phyloP scores from a whole-genome alignment of 2,888 invertebrate species.

The Abrostola tripartita region DNA sequence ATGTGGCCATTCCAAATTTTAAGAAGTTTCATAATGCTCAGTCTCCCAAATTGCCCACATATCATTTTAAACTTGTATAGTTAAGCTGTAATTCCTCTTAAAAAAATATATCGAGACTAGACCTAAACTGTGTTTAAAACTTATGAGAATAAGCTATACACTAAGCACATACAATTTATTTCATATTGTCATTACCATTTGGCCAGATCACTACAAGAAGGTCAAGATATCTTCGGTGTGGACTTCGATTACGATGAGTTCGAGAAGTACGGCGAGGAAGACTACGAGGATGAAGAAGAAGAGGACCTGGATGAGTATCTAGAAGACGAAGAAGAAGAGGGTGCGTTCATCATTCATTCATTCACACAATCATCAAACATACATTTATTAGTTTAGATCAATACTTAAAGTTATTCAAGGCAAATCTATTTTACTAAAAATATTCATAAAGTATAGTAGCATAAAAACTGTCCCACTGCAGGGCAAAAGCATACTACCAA shows the following conservation, averaged over 20 bases:
- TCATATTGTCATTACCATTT: neutral
- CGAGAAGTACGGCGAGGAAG: slow-evolving; percentile 95
- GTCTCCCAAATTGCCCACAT: no score
- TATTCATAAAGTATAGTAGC: no score
- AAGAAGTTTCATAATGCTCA: no score
- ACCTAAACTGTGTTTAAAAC: neutral
- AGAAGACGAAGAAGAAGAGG: slow-evolving; percentile 92
- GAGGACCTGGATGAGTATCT: slow-evolving; percentile 93
- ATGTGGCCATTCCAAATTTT: no score
- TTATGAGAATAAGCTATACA: neutral
- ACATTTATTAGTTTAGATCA: neutral
- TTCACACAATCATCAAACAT: neutral
- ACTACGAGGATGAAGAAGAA: slow-evolving; percentile 95
- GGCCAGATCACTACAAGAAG: slow-evolving; percentile 95
- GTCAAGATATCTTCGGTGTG: slow-evolving; percentile 99
- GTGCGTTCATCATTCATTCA: slow-evolving; percentile 57
- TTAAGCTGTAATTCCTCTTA: no score
- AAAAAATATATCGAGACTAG: neutral
- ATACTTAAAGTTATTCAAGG: neutral
- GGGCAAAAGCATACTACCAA: no score
- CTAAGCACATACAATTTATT: neutral
- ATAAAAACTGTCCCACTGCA: no score
- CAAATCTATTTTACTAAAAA: no score
- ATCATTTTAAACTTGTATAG: neutral
- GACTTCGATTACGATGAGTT: slow-evolving; percentile 98